These are phyloP conservation scores for Zaprionus africanus DNA, from an alignment of 1,140 invertebrate genomes.

Conservation along the genomic window DNA sequence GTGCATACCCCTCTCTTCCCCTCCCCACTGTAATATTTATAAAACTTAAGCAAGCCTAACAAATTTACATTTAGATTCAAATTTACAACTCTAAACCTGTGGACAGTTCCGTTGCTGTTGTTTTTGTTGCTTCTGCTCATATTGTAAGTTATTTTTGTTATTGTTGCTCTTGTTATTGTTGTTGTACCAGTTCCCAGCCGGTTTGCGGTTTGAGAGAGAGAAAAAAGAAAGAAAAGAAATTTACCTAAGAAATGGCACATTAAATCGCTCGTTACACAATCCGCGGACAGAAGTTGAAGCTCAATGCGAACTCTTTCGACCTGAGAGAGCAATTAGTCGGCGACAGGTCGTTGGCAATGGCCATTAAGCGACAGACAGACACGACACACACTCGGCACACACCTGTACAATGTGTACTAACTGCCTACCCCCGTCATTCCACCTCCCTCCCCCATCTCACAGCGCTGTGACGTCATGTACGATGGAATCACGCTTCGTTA, in stretches of 20 bases:
- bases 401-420: background rate
- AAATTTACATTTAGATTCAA: slow-evolving; percentile 11
- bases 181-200: slow-evolving; percentile 38
- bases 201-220: slow-evolving; percentile 2
- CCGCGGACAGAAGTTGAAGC: background rate
- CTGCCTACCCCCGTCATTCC: background rate
- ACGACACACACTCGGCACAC: background rate
- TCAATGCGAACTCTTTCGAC: slow-evolving; percentile 20
- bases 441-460: no score
- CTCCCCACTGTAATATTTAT: background rate
- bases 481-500: slow-evolving; percentile 67
- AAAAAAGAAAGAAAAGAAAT: slow-evolving; percentile 24
- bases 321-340: slow-evolving; percentile 46
- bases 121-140: slow-evolving; percentile 4
- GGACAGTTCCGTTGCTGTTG: background rate
- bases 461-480: slow-evolving; percentile 60
- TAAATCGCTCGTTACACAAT: slow-evolving; percentile 35
- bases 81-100: background rate
- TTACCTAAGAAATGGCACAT: slow-evolving; percentile 22
- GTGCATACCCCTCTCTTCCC: background rate
- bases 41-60: slow-evolving; percentile 1
- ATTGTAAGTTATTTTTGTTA: background rate
- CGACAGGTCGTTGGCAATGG: slow-evolving; percentile 71
- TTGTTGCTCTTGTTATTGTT: background rate
- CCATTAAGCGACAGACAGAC: slow-evolving; percentile 35